A percentile compares a stretch with the other conserved stretches of the same genome.
phyloP scores from a whole-genome alignment of 2,113 vertebrate genomes.

The Mustela nigripes region DNA sequence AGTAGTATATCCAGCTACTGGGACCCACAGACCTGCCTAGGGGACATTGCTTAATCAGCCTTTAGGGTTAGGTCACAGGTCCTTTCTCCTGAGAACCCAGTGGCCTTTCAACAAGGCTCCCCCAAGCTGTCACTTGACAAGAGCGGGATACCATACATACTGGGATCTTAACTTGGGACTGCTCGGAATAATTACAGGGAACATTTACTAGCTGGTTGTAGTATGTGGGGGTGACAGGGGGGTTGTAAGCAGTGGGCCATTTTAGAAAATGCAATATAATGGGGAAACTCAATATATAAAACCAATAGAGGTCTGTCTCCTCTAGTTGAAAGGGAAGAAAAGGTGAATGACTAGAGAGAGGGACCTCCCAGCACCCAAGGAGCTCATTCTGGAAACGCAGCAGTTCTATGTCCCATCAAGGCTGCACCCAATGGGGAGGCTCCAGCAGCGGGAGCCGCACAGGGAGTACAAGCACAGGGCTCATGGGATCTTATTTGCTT shows the following conservation, averaged over 20 bases:
- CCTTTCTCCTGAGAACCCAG: not conserved
- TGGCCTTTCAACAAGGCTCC: not conserved
- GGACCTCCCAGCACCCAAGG: not conserved
- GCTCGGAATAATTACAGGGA: not conserved
- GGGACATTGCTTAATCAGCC: not conserved
- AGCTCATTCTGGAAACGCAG: not conserved
- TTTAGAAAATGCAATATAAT: not conserved
- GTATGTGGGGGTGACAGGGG: not conserved
- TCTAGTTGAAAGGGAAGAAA: not conserved
- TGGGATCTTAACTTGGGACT: not conserved
- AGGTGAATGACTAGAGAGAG: not conserved
- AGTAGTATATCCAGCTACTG: not conserved
- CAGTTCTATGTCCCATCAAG: not conserved
- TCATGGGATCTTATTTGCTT: not conserved
- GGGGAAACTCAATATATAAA: not conserved
- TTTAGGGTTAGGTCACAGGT: not conserved
- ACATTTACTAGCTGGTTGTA: not conserved
- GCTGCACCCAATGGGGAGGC: not conserved
- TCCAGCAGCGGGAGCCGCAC: not conserved
- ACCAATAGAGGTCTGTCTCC: not conserved
- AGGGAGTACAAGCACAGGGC: not conserved
- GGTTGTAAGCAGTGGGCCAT: not conserved
- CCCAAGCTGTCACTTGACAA: too few relatives aligned
- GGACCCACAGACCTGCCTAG: not conserved
- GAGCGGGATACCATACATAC: fast-evolving